phyloP scores from a whole-genome alignment of 2,113 vertebrate species.

The Calypte anna region DNA sequence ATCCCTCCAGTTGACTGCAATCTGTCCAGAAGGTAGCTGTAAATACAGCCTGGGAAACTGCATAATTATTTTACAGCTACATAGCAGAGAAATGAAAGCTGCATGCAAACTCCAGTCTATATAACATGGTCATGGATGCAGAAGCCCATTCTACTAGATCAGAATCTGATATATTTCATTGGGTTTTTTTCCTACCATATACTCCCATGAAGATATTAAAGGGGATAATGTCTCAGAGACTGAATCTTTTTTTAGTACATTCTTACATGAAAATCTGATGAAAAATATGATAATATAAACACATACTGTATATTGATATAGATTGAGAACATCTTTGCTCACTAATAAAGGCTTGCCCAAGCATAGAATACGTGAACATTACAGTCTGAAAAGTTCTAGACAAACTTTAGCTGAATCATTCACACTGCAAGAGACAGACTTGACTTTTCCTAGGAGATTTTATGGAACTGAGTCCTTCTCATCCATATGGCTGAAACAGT shows the following conservation, averaged over 20 bases:
- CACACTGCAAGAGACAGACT: rapidly evolving
- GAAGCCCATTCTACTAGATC: neutral
- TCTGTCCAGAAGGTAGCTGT: neutral
- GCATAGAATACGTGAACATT: neutral
- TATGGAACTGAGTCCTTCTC: neutral
- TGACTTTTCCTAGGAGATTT: neutral
- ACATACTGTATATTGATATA: neutral
- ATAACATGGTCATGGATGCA: neutral
- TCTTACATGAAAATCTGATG: neutral
- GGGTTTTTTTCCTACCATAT: neutral
- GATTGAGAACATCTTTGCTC: neutral
- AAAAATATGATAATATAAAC: neutral
- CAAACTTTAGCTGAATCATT: neutral
- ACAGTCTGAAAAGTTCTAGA: neutral
- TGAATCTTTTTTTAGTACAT: neutral
- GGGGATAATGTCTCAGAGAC: neutral
- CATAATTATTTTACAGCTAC: neutral
- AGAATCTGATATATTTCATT: neutral
- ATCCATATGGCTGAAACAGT: neutral
- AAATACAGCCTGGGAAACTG: neutral
- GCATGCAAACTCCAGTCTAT: neutral
- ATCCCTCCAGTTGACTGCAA: neutral
- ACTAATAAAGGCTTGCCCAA: neutral
- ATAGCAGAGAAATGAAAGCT: neutral
- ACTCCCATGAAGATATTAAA: rapidly evolving